phyloP scores from a whole-genome alignment of 92 coral and sea anemone genomes.

The Paramuricea clavata region DNA sequence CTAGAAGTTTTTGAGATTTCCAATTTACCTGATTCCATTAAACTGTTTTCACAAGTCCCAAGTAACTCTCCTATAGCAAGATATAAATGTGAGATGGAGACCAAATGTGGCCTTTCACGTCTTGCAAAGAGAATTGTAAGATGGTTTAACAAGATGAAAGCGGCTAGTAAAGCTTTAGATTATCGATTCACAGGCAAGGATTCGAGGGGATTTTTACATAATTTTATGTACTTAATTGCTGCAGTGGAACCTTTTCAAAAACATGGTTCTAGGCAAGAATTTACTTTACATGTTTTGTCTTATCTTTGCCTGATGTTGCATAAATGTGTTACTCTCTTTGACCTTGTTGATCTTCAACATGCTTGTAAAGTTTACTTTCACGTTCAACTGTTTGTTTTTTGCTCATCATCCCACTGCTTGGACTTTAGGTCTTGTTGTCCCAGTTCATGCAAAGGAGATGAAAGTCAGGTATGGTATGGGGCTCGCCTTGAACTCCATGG shows the following conservation, averaged over 20 bases:
- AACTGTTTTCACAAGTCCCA: constrained; percentile 12
- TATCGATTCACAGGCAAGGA: too few species aligned
- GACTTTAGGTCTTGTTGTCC: constrained; percentile 13
- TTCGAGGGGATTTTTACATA: too few species aligned
- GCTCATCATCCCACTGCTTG: not conserved
- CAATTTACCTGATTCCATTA: constrained; percentile 3
- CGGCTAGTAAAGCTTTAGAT: too few species aligned
- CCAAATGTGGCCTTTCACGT: constrained; percentile 26
- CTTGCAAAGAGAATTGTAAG: constrained; percentile 29
- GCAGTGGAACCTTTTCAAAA: not conserved
- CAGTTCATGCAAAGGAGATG: too few species aligned
- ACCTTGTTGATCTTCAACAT: constrained; percentile 34
- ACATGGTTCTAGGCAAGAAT: not conserved
- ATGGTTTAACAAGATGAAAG: constrained; percentile 8
- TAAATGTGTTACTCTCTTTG: constrained; percentile 42
- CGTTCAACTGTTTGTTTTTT: constrained; percentile 2
- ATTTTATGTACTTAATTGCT: too few species aligned
- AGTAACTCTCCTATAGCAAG: constrained; percentile 19
- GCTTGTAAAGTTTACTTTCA: constrained; percentile 10
- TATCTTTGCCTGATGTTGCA: not conserved
- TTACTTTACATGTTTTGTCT: constrained; percentile 5
- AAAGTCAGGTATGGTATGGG: constrained; percentile 22
- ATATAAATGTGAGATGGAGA: not conserved
- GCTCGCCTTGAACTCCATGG: constrained; percentile 31
- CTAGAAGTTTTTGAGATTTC: constrained; percentile 9